Base-by-base conservation (phyloP, 2,888 invertebrate genomes). In the Acleris literana region DNA sequence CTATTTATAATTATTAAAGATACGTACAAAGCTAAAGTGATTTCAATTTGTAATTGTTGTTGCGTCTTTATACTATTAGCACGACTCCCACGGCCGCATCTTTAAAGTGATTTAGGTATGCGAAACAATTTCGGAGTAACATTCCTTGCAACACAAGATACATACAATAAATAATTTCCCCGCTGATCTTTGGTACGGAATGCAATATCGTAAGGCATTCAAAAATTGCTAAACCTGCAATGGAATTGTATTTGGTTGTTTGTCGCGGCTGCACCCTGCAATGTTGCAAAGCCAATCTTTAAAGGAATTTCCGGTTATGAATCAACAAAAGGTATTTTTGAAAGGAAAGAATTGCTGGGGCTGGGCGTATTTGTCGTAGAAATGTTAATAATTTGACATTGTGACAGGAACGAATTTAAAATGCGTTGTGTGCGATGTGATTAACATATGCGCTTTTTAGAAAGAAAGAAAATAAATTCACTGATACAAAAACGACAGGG, bases 221-320 rank as follows among this genome's bases (percentile, higher is more conserved):
- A 78, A 80, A 82, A 81, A 79, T 76, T 71, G 74, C 76, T 72
- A 75, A 76, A 77, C 71, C 48, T 53, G 69, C 63, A 64, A 68
- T 69, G 39, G 69, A 69, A 76, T 74, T 73, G 72, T 76, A 72
- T 69, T 51, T 63, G 63, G 67, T 68, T 71, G 64, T 71, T 58
- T 49, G 63, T 60, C 71, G 72, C 72, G 72, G 53, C 18, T 22
- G 48, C 55, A 80, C 72, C 83, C 82, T 84, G 83, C 79, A 83
- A 82, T 84, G 77, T 70, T 66, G 74, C 73, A 69, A 76, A 81
- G 83, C 80, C 82, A 84, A 85, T 85, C 74, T 83, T 77, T 78
- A 68, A 69, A 76, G 76, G 82, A 82, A 85, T 84, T 80, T 75
- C 55, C 72, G 68, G 64, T 70, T 71, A 70, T 69, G 62, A 70